These are phyloP conservation scores for Podarcis siculus DNA, from an alignment of 2,797 vertebrate genomes.

Conservation along the genomic window DNA sequence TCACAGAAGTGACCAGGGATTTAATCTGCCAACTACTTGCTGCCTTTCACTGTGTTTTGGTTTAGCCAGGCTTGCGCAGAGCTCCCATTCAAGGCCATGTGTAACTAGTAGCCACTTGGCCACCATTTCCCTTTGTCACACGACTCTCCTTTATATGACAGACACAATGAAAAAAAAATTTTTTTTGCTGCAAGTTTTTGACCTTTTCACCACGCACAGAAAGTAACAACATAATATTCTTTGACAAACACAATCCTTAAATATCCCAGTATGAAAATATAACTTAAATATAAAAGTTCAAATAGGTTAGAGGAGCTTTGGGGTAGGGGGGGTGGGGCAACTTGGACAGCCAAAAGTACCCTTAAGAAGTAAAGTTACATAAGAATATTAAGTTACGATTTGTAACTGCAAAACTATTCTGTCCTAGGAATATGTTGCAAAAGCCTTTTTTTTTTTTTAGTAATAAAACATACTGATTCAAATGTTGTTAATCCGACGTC, in stretches of 20 bases:
- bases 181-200: conserved; percentile 49
- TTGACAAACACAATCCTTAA: conserved; percentile 79
- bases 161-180: conserved; percentile 27
- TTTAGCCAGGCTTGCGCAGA: background rate
- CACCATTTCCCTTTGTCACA: conserved; percentile 47
- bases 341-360: conserved; percentile 63
- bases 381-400: conserved; percentile 78
- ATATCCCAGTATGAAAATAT: conserved; percentile 85
- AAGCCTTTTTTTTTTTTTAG: conserved; percentile 73
- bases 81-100: background rate
- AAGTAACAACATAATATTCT: conserved; percentile 67
- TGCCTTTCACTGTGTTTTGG: background rate
- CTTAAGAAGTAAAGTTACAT: conserved; percentile 78
- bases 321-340: too few relatives aligned
- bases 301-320: conserved; percentile 62
- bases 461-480: conserved; percentile 74
- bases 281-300: conserved; percentile 85
- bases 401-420: conserved; percentile 75
- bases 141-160: conserved; percentile 43
- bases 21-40: background rate
- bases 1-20: conserved; percentile 20
- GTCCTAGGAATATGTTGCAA: conserved; percentile 77
- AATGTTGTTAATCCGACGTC: conserved; percentile 57
- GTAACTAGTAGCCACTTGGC: conserved; percentile 44
- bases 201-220: conserved; percentile 61